Percentiles rank a stretch among this genome's conserved stretches.
These are phyloP conservation scores for Trachelipus rathkii DNA, from an alignment of 1,140 invertebrate genomes.

Conservation along the genomic window DNA sequence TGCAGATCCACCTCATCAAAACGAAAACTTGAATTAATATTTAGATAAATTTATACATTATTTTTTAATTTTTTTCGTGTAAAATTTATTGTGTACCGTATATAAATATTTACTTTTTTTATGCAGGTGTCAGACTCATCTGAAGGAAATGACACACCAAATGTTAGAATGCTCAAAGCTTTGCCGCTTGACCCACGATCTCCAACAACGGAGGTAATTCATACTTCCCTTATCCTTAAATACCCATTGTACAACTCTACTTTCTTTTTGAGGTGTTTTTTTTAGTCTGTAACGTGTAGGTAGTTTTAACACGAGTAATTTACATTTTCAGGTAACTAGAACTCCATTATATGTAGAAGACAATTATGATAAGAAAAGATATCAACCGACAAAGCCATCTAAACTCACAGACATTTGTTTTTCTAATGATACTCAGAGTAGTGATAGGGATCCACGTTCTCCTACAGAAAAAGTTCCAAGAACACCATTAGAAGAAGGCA, in stretches of 20 bases:
- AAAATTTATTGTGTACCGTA: too few relatives aligned
- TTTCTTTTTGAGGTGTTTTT: too few relatives aligned
- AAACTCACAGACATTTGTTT: background rate
- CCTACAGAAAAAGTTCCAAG: constrained; percentile 9
- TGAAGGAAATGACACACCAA: background rate
- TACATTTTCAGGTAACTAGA: background rate
- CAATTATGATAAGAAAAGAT: background rate
- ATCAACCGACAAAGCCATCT: background rate
- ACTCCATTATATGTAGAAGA: background rate
- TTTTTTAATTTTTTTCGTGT: too few relatives aligned
- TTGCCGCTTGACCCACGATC: background rate
- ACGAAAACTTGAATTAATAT: too few relatives aligned
- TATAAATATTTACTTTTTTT: too few relatives aligned
- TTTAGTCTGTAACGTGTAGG: too few relatives aligned
- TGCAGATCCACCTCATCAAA: too few relatives aligned
- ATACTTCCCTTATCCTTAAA: too few relatives aligned
- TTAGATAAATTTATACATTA: too few relatives aligned
- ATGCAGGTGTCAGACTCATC: background rate
- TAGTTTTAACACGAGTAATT: background rate
- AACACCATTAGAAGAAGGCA: background rate
- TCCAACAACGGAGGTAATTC: background rate
- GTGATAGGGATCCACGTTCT: background rate
- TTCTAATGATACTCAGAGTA: background rate
- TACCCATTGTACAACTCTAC: too few relatives aligned
- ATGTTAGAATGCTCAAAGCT: background rate